phyloP scores from a whole-genome alignment of 1,140 invertebrate species.

The Drosophila nikananu region DNA sequence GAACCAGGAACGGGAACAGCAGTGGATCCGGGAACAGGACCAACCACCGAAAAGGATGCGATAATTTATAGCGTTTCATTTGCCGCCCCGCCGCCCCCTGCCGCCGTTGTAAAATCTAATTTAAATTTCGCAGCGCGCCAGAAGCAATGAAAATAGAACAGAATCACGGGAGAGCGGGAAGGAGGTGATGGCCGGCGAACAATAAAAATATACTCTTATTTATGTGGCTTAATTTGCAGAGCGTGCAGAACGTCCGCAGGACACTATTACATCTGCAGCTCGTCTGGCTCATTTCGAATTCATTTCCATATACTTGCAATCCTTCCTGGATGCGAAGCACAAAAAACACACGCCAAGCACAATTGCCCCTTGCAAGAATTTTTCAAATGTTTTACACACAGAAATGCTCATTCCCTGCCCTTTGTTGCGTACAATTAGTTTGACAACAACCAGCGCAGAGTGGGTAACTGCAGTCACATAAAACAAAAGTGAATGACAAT shows the following conservation, averaged over 20 bases:
- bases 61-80: conserved; percentile 85
- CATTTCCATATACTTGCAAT: conserved; percentile 55
- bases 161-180: background rate
- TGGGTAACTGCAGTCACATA: conserved; percentile 68
- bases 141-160: conserved; percentile 42
- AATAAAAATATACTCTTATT: conserved; percentile 81
- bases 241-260: conserved; percentile 66
- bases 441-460: conserved; percentile 51
- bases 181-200: conserved; percentile 32
- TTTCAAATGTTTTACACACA: conserved; percentile 78
- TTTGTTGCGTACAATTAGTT: conserved; percentile 83
- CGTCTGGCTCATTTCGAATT: conserved; percentile 53
- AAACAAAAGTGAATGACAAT: conserved; percentile 80
- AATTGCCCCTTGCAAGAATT: conserved; percentile 78
- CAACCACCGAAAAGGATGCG: conserved; percentile 80
- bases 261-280: conserved; percentile 24
- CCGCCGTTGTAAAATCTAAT: conserved; percentile 77
- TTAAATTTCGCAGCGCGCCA: conserved; percentile 80
- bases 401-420: conserved; percentile 57
- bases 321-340: conserved; percentile 18
- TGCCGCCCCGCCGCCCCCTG: conserved; percentile 21
- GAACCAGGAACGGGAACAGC: background rate
- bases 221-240: conserved; percentile 79
- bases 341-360: conserved; percentile 50
- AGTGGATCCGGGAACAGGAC: conserved; percentile 39